A percentile compares a stretch with the other conserved stretches of the same genome.
Conservation (phyloP, 2,113 vertebrate species). For the Pteropus alecto region DNA sequence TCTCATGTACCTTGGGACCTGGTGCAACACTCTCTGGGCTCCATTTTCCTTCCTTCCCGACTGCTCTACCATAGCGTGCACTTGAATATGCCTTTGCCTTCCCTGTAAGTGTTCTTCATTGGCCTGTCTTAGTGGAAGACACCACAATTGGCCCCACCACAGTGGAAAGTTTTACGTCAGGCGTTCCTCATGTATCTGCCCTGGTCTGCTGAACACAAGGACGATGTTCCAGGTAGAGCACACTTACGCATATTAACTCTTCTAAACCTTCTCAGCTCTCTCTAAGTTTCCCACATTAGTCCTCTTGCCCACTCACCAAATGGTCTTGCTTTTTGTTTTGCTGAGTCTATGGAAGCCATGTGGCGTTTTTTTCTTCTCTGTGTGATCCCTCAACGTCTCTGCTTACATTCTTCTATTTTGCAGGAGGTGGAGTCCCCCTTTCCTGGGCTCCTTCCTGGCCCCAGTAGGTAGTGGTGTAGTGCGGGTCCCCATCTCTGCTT, state of each 20-base stretch:
- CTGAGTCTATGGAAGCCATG: not conserved
- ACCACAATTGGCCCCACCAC: too few species aligned
- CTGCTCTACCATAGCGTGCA: not conserved
- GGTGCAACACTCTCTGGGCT: not conserved
- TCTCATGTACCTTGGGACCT: not conserved
- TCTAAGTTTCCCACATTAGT: not conserved
- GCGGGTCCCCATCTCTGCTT: not conserved
- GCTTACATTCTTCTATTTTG: not conserved
- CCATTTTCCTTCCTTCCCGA: not conserved
- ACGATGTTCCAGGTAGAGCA: not conserved
- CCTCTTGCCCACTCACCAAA: not conserved
- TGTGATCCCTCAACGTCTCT: not conserved
- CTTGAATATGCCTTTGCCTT: not conserved
- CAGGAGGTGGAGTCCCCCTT: not conserved
- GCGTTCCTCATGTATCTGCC: not conserved
- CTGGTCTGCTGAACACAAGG: not conserved
- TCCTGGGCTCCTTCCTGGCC: not conserved
- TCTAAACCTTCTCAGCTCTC: not conserved
- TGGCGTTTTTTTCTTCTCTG: not conserved
- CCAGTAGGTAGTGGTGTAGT: not conserved
- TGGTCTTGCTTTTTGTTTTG: not conserved
- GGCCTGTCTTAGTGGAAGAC: not conserved
- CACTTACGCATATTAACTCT: not conserved
- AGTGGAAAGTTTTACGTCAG: not conserved
- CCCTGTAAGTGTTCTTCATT: not conserved